A percentile compares a stretch with the other conserved stretches of the same genome.
Evolutionary conservation across 2,113 vertebrate genomes (phyloP).

Genomic region (Nothocercus nigrocapillus): DNA sequence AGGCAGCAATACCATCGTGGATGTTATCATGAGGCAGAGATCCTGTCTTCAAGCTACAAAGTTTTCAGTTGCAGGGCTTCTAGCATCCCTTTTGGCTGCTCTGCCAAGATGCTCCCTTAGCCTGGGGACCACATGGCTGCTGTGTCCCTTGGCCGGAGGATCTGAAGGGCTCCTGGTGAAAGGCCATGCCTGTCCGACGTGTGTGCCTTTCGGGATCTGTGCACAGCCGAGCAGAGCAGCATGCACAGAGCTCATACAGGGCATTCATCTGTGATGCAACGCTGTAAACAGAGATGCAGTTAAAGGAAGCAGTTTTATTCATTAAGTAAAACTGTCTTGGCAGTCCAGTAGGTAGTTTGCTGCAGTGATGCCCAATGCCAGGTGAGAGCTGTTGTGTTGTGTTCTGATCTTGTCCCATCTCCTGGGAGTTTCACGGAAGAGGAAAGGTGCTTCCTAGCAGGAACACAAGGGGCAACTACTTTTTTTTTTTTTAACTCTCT

Average conservation of each 20-base stretch:
- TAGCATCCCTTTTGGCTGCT: neutral
- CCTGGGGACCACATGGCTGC: neutral
- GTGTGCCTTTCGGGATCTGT: neutral
- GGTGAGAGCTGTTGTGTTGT: neutral
- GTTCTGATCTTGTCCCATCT: neutral
- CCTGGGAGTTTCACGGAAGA: neutral
- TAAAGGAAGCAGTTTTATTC: neutral
- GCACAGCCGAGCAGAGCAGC: neutral
- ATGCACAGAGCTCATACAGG: fast-evolving
- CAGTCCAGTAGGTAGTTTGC: neutral
- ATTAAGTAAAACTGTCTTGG: neutral
- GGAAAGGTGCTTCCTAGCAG: neutral
- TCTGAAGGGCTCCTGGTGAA: neutral
- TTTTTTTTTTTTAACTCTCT: neutral
- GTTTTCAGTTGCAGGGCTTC: neutral
- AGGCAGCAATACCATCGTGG: neutral
- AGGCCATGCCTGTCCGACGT: neutral
- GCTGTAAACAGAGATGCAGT: neutral
- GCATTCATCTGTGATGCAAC: fast-evolving
- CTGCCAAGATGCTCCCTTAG: neutral
- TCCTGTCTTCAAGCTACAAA: fast-evolving
- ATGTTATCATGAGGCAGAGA: fast-evolving
- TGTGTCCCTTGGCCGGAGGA: neutral
- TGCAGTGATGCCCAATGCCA: fast-evolving
- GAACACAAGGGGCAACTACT: neutral